phyloP scores from a whole-genome alignment of 2,113 vertebrate genomes.

The Phrynocephalus versicolor region DNA sequence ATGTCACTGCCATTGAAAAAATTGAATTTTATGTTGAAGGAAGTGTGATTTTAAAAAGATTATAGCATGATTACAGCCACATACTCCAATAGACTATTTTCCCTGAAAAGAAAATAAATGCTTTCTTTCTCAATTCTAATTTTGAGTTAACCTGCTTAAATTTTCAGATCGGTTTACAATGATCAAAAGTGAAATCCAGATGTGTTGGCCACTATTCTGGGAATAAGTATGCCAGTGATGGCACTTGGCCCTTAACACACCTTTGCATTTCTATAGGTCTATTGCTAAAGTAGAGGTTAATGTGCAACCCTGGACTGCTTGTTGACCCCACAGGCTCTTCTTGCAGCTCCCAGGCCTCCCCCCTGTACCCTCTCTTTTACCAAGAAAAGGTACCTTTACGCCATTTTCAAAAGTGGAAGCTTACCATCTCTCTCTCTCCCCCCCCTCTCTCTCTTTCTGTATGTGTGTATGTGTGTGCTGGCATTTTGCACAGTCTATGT shows the following conservation, averaged over 20 bases:
- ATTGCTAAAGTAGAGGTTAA: too few species aligned
- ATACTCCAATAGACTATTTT: conserved; percentile 14
- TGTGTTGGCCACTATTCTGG: not conserved
- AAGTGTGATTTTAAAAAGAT: conserved; percentile 25
- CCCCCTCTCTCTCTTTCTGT: too few species aligned
- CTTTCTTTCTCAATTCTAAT: conserved; percentile 32
- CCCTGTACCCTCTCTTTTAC: too few species aligned
- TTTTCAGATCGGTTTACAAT: conserved; percentile 40
- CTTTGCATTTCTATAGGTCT: too few species aligned
- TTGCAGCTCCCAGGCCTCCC: too few species aligned
- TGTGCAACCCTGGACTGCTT: too few species aligned
- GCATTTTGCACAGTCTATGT: too few species aligned
- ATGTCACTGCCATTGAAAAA: conserved; percentile 21
- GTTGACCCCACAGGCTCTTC: too few species aligned
- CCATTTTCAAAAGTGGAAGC: too few species aligned
- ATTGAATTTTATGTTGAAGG: conserved; percentile 24
- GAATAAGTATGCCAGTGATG: not conserved
- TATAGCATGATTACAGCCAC: conserved; percentile 38
- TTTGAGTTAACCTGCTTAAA: conserved; percentile 39
- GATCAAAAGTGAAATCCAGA: conserved; percentile 31
- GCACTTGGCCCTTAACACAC: not conserved
- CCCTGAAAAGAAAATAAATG: conserved; percentile 40
- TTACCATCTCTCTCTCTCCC: too few species aligned
- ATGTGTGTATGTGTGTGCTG: too few species aligned
- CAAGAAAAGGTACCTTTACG: too few species aligned